Evolutionary conservation across 2,888 invertebrate genomes (phyloP), one percentile per base, ranked within the genome.

Genomic region (Taphrorychus bicolor): DNA sequence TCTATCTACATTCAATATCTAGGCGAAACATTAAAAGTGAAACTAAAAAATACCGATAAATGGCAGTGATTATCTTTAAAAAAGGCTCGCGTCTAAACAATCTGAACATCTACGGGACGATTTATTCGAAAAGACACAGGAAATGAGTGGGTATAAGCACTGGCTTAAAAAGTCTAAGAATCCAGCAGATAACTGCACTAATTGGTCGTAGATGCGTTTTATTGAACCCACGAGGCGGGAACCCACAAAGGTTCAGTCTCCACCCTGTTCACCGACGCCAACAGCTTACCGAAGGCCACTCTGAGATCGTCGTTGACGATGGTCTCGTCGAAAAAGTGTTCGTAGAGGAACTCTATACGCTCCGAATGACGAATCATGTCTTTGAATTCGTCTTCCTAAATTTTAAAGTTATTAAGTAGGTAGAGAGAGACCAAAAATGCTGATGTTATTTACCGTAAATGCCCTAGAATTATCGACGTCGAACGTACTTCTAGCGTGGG

Each of bases 231-330:
- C 5, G 92, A 91, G 41, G 94, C 91, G 23, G 98, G 98, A 41
- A 97, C 97, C 98, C 98, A 98, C 14, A 95, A 87, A 0, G 97
- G 95, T 79, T 97, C 95, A 0, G 91, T 91, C 83, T 98, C 97
- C 22, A 97, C 89, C 74, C 91, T 87, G 84, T 93, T 91, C 24
- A 93, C 91, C 49, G 91, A 88, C 75, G 89, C 88, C 62, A 95
- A 86, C 17, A 98, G 87, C 77, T 94, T 92, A 75, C 94, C 91
- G 75, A 97, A 92, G 17, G 97, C 94, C 66, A 87, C 86, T 0
- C 92, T 88, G 66, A 98, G 84, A 77, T 97, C 94, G 23, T 91
- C 94, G 79, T 98, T 98, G n/a, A 95, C 87, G 59, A 98, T 92
- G 74, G 90, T 90, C 77, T 93, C 93, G 83, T 98, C 98, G 81